Conservation (phyloP, 2,113 vertebrate genomes). For the Prunella fulvescens region DNA sequence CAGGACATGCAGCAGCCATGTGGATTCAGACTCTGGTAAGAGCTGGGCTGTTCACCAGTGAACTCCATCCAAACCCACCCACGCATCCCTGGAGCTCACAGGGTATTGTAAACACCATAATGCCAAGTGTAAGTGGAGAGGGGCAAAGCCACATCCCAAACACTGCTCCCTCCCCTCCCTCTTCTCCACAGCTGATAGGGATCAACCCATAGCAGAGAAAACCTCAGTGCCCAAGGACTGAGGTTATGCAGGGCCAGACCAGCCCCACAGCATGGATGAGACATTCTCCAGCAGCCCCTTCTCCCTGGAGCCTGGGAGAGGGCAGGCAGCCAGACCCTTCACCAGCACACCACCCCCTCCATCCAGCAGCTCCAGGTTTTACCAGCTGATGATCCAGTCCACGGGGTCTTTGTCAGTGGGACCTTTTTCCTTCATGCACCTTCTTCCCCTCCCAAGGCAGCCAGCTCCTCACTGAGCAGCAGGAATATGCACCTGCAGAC, state of each 20-base stretch:
- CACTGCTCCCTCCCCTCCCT: neutral
- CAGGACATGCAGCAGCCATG: neutral
- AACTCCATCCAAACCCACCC: neutral
- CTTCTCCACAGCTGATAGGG: neutral
- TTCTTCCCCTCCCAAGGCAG: neutral
- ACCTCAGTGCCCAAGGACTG: neutral
- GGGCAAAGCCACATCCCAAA: neutral
- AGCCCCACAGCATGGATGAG: neutral
- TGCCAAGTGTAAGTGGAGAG: neutral
- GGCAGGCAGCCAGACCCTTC: neutral
- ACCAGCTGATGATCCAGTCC: neutral
- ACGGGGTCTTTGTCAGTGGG: rapidly evolving
- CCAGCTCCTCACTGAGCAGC: neutral
- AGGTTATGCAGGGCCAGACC: neutral
- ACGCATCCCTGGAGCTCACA: rapidly evolving
- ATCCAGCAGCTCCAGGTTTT: neutral
- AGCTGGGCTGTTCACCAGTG: neutral
- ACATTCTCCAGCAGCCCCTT: neutral
- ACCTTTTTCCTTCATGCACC: neutral
- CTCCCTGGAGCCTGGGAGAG: neutral
- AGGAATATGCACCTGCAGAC: slow-evolving; percentile 29
- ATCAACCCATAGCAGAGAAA: neutral
- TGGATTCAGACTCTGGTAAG: neutral
- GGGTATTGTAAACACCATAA: neutral
- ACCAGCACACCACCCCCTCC: neutral